These are phyloP conservation scores for Mastomys natalensis DNA, from an alignment of 2,113 vertebrate species.

Conservation along the genomic window DNA sequence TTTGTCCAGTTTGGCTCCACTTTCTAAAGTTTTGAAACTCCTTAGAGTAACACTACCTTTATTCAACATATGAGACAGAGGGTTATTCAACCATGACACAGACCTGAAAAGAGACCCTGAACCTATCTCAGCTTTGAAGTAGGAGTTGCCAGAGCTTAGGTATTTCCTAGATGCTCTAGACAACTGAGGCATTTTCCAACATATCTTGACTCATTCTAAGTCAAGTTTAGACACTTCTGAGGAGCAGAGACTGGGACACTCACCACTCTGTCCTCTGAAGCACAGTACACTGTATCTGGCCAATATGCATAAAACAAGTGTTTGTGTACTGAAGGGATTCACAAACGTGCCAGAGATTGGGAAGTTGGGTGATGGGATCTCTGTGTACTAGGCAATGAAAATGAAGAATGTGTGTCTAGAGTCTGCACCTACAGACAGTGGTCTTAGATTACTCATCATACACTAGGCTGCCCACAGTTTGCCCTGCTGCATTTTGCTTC, in stretches of 20 bases:
- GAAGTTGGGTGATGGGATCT: too few relatives aligned
- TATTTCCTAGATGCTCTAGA: not conserved
- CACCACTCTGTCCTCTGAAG: not conserved
- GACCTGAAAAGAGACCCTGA: not conserved
- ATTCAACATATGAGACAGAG: not conserved
- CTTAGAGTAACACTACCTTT: not conserved
- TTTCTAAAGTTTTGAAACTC: not conserved
- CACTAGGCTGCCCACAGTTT: not conserved
- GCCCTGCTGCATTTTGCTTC: not conserved
- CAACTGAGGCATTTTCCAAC: not conserved
- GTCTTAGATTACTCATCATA: not conserved
- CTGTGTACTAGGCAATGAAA: not conserved
- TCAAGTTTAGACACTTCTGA: not conserved
- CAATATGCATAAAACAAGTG: not conserved
- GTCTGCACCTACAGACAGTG: too few relatives aligned
- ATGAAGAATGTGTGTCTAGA: not conserved
- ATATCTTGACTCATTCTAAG: not conserved
- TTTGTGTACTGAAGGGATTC: not conserved
- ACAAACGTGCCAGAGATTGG: rapidly evolving
- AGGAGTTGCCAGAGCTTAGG: not conserved
- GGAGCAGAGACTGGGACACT: not conserved
- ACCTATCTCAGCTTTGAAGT: not conserved
- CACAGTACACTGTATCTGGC: not conserved
- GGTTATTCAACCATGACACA: not conserved
- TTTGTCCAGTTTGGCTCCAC: not conserved